phyloP scores from a whole-genome alignment of 1,140 invertebrate species.

The Leptopilina boulardi region DNA sequence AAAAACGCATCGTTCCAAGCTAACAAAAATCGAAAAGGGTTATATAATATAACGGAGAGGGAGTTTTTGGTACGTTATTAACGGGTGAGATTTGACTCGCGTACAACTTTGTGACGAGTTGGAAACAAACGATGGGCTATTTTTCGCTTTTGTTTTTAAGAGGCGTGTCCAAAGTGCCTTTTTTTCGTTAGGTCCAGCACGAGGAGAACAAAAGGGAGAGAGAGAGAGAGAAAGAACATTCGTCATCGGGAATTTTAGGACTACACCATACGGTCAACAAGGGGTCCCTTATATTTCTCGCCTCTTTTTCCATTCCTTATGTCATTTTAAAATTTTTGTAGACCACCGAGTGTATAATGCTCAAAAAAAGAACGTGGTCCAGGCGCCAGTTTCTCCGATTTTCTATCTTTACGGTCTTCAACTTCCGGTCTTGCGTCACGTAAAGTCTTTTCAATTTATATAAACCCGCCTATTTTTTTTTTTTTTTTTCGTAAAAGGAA shows the following conservation, averaged over 20 bases:
- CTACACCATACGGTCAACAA: slow-evolving; percentile 53
- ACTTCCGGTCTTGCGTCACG: slow-evolving; percentile 1
- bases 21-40: slow-evolving; percentile 44
- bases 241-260: slow-evolving; percentile 42
- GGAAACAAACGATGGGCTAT: slow-evolving; percentile 45
- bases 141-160: slow-evolving; percentile 55
- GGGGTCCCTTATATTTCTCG: neutral
- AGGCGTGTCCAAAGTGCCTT: slow-evolving; percentile 52
- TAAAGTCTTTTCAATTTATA: neutral
- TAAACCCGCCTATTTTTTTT: neutral
- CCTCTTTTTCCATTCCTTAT: slow-evolving; percentile 19
- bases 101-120: slow-evolving; percentile 26
- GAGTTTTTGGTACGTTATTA: slow-evolving; percentile 34
- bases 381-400: slow-evolving; percentile 1
- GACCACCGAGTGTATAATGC: neutral
- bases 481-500: neutral
- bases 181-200: slow-evolving; percentile 51
- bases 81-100: slow-evolving; percentile 37
- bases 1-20: slow-evolving; percentile 17
- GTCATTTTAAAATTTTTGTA: slow-evolving; percentile 5
- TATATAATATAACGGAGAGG: neutral
- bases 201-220: neutral
- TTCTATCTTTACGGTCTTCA: neutral
- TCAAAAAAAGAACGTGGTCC: slow-evolving; percentile 1
- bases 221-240: slow-evolving; percentile 49